Conservation (phyloP, 2,797 vertebrate genomes). For the Psittacula derbiana region DNA sequence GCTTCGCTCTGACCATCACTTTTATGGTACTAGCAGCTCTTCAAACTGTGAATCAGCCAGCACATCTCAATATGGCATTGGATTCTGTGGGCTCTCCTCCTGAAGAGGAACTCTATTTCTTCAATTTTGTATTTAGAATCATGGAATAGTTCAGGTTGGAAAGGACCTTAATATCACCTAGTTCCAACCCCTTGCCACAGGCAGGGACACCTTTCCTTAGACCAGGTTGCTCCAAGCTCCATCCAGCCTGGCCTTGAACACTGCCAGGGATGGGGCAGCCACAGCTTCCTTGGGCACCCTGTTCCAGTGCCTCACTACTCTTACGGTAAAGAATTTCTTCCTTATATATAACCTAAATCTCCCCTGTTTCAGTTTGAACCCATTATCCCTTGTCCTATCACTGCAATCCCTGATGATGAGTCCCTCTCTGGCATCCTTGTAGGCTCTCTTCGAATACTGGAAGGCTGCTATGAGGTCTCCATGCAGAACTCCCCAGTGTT, state of each 20-base stretch:
- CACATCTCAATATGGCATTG: not conserved
- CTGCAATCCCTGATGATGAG: not conserved
- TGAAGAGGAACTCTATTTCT: not conserved
- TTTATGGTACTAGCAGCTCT: conserved; percentile 74
- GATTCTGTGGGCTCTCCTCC: not conserved
- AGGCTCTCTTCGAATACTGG: not conserved
- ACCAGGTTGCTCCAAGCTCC: not conserved
- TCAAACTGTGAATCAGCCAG: not conserved
- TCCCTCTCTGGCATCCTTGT: not conserved
- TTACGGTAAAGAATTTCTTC: not conserved
- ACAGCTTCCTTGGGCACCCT: not conserved
- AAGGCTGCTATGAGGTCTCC: not conserved
- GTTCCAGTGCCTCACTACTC: not conserved
- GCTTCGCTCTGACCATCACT: conserved; percentile 84
- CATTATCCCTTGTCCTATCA: not conserved
- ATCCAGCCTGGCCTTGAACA: not conserved
- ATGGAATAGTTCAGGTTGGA: not conserved
- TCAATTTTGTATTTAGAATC: not conserved
- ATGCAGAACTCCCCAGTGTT: not conserved
- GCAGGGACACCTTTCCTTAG: not conserved
- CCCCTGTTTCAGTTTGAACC: not conserved
- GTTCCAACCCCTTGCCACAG: not conserved
- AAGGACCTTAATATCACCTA: not conserved
- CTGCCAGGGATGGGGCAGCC: not conserved
- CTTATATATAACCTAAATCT: not conserved